These are phyloP conservation scores for Tadarida brasiliensis DNA, from an alignment of 2,797 vertebrate genomes.

Conservation along the genomic window DNA sequence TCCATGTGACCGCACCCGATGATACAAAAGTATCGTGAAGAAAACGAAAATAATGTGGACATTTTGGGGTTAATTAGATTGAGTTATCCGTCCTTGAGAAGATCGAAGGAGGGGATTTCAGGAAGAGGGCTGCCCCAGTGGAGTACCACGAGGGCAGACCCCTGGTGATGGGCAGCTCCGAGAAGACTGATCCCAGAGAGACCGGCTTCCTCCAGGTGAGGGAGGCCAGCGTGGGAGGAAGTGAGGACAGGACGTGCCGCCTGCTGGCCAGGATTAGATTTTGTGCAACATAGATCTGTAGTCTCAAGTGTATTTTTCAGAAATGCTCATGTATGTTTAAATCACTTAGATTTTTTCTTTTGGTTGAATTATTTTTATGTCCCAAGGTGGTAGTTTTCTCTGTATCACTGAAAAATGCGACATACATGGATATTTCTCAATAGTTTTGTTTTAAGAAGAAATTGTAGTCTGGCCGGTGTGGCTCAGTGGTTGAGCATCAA, in stretches of 20 bases:
- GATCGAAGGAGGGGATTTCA: neutral
- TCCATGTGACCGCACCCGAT: neutral
- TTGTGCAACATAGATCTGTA: neutral
- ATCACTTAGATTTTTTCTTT: neutral
- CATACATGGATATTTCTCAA: neutral
- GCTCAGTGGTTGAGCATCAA: too few species aligned
- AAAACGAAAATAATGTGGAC: neutral
- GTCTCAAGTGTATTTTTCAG: neutral
- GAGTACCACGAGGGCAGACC: neutral
- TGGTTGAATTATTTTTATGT: neutral
- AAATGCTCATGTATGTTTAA: neutral
- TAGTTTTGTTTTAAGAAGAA: constrained; percentile 22
- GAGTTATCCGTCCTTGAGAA: neutral
- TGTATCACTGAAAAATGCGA: neutral
- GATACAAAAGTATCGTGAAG: neutral
- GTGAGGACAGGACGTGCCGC: neutral
- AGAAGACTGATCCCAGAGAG: rapidly evolving
- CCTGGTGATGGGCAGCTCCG: neutral
- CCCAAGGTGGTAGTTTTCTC: neutral
- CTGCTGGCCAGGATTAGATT: neutral
- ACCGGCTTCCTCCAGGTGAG: neutral
- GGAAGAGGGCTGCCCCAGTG: rapidly evolving
- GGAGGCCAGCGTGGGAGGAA: neutral
- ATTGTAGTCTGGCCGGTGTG: too few species aligned
- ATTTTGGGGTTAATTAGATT: neutral